Percentiles rank a stretch among this genome's conserved stretches.
These are phyloP conservation scores for Etheostoma cragini DNA, from an alignment of 2,113 vertebrate species.

Conservation along the genomic window DNA sequence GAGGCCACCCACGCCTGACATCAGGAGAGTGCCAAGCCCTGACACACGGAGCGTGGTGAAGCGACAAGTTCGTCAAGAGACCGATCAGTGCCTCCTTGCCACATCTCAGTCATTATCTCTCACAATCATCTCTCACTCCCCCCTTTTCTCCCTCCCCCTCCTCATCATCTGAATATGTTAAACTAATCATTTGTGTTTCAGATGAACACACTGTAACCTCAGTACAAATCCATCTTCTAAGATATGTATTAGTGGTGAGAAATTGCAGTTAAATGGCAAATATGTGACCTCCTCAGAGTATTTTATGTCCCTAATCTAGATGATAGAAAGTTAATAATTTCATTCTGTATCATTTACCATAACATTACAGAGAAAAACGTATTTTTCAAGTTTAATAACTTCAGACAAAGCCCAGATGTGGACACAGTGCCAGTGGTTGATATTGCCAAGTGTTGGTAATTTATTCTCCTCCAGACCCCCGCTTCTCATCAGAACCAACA, in stretches of 20 bases:
- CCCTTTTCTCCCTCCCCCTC: slow-evolving; percentile 7
- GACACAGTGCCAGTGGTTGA: slow-evolving; percentile 47
- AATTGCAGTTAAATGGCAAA: slow-evolving; percentile 32
- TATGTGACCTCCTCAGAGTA: slow-evolving; percentile 37
- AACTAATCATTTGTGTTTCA: slow-evolving; percentile 45
- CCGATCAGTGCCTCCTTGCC: slow-evolving; percentile 72
- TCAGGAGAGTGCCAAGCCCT: slow-evolving; percentile 65
- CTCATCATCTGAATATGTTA: slow-evolving; percentile 51
- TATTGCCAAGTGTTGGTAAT: slow-evolving; percentile 56
- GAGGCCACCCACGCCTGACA: slow-evolving; percentile 80
- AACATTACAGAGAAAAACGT: slow-evolving; percentile 19
- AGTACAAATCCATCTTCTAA: slow-evolving; percentile 24
- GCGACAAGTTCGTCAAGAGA: slow-evolving; percentile 78
- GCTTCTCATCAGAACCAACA: slow-evolving; percentile 26
- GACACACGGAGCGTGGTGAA: slow-evolving; percentile 81
- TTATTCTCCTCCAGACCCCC: slow-evolving; percentile 38
- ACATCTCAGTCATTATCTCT: slow-evolving; percentile 75
- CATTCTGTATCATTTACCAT: slow-evolving; percentile 32
- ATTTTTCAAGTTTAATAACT: slow-evolving; percentile 52
- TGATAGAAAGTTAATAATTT: slow-evolving; percentile 44
- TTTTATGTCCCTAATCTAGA: slow-evolving; percentile 41
- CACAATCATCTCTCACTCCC: slow-evolving; percentile 63
- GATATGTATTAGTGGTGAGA: not conserved
- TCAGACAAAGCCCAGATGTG: slow-evolving; percentile 65
- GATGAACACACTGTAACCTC: slow-evolving; percentile 24